Evolutionary conservation across 2,113 vertebrate genomes (phyloP), one percentile per base, ranked within the genome.

Genomic region (Psittacula cyanocephala): DNA sequence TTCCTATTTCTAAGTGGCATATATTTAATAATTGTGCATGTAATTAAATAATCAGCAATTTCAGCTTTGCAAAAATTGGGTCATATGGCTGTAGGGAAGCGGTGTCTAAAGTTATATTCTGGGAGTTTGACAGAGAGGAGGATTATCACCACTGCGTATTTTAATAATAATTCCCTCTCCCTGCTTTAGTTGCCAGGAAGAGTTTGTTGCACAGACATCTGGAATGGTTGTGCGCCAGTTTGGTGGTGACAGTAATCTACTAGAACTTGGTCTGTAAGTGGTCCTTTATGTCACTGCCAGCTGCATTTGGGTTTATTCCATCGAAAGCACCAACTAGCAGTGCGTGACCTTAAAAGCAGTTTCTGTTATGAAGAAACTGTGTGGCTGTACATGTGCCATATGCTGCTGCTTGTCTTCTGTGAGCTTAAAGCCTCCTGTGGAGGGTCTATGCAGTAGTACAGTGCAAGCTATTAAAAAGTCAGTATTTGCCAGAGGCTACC

Each of bases 31-130:
- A 96, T 77, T 91, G 71, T 93, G 91, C 81, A 78, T 84, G 60
- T 94, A 84, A 94, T 90, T 95, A 92, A 87, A 87, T 93, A 88
- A 88, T 97, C 76, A 92, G 95, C 91, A 95, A 52, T 92, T 96
- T 72, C 81, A 96, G 28, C 80, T 47, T 81, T 96, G 90, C 52
- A 77, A 97, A 94, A 97, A 96, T 67, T 95, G 85, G 91, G 93
- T 96, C 92, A 81, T 65, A 35, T 94, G 76, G 95, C 64, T 82
- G 85, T 89, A 96, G 91, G 93, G 89, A 93, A 83, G 78, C 85
- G 29, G 62, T 88, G 83, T 93, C 81, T 97, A 50, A 96, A 93
- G 92, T 92, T 95, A 72, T 90, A 39, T 93, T 96, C 70, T 70
- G 74, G 76, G 41, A 87, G 89, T 75, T 91, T 64, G 92, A 96